Evolutionary conservation across 2,888 invertebrate genomes (phyloP), one percentile per base, ranked within the genome.

Genomic region (Synanthedon tipuliformis): DNA sequence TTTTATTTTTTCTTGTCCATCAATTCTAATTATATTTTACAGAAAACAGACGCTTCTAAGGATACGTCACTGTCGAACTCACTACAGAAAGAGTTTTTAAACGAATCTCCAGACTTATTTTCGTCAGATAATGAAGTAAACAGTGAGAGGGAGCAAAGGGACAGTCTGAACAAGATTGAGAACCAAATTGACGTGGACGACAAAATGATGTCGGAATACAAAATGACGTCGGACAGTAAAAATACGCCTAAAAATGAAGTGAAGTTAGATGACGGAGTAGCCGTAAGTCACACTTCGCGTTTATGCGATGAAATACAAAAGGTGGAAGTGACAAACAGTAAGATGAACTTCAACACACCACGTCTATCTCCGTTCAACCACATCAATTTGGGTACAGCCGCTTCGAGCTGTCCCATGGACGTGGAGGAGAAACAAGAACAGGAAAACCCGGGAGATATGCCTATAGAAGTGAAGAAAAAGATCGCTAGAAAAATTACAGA

Each of bases 401-500:
- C 54, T 53, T 53, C 40, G 7, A 64, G 61, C 41, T 51, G 52
- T 0, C 52, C 63, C 27, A 59, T 56, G 59, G 66, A 63, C 51
- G 57, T 41, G 5, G 58, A 61, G 11, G 59, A 57, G 1, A 64
- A 59, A 16, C 18, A 18, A 11, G 18, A 49, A 12, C 45, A 10
- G 11, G 15, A 45, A 1, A 45, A 15, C 48, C 58, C 69, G 11
- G 55, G 63, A 5, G 74, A 75, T 4, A 54, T 75, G 0, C 56
- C 71, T 0, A 56, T 71, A 3, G 78, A 80, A 41, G 57, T 68
- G 0, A 84, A 83, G 59, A 84, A 74, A 61, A 79, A 67, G 59
- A 66, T 78, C 7, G 65, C 69, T 8, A 78, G 63, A 52, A 84
- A 82, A 72, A 87, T 87, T 23, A 85, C 87, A 0, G 84, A 86